Percentiles rank a stretch among this genome's conserved stretches.
These are phyloP conservation scores for Malachius bipustulatus DNA, from an alignment of 2,888 invertebrate species.

Conservation along the genomic window DNA sequence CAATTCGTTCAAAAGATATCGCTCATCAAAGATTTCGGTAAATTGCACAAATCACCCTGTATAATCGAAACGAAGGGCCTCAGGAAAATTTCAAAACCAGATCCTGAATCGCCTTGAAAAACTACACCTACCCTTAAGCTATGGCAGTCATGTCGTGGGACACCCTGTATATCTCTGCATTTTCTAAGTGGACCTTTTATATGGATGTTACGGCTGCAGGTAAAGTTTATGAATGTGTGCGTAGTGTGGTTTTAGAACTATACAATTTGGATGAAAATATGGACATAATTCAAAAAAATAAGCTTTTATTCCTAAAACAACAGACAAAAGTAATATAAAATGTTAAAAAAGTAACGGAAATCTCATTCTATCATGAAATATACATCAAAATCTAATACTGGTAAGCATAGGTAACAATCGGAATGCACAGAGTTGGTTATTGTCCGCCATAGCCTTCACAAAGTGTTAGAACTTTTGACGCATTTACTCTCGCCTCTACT, in stretches of 20 bases:
- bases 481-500: constrained; percentile 12
- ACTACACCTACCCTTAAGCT: too few species aligned
- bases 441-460: constrained; percentile 10
- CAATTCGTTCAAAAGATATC: too few species aligned
- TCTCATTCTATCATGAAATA: neutral
- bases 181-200: constrained; percentile 3
- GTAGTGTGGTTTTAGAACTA: constrained; percentile 1
- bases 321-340: neutral
- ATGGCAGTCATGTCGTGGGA: too few species aligned
- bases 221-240: neutral
- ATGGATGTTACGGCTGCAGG: constrained; percentile 1
- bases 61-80: too few species aligned
- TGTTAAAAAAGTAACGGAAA: neutral
- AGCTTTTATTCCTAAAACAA: constrained; percentile 1
- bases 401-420: constrained; percentile 1
- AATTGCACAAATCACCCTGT: too few species aligned
- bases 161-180: neutral
- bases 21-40: too few species aligned
- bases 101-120: too few species aligned
- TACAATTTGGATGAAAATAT: constrained; percentile 1
- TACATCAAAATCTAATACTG: neutral
- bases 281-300: neutral
- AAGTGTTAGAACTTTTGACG: constrained; percentile 12
- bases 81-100: too few species aligned
- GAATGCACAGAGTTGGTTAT: constrained; percentile 3